phyloP scores from a whole-genome alignment of 1,140 invertebrate genomes.

The Procambarus virginalis region DNA sequence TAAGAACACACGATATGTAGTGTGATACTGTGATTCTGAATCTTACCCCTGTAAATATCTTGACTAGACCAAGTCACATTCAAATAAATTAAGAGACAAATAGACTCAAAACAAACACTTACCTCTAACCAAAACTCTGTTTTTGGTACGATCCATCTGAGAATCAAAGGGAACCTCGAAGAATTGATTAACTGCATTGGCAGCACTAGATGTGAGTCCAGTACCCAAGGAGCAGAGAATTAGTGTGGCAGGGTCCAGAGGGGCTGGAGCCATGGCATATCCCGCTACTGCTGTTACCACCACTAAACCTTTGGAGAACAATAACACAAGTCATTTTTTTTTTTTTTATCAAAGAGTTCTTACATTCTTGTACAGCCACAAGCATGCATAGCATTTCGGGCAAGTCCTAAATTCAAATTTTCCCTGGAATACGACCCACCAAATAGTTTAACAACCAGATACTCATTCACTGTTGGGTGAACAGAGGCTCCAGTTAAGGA shows the following conservation, averaged over 20 bases:
- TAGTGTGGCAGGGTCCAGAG: conserved; percentile 82
- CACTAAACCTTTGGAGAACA: conserved; percentile 85
- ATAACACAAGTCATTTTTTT: neutral
- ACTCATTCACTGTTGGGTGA: too few relatives aligned
- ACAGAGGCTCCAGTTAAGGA: too few relatives aligned
- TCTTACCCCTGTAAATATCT: too few relatives aligned
- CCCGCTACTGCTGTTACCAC: conserved; percentile 96
- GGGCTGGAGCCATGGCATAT: conserved; percentile 91
- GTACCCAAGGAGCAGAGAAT: conserved; percentile 88
- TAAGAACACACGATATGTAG: too few relatives aligned
- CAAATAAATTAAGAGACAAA: too few relatives aligned
- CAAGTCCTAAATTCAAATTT: too few relatives aligned
- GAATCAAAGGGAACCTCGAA: conserved; percentile 99
- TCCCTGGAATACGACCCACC: too few relatives aligned
- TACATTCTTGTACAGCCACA: neutral
- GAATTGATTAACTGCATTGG: conserved; percentile 97
- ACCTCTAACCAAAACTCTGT: conserved; percentile 92
- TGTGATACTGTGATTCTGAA: too few relatives aligned
- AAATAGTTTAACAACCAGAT: too few relatives aligned
- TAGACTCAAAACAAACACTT: neutral
- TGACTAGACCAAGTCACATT: too few relatives aligned
- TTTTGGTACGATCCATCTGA: conserved; percentile 99
- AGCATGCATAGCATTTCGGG: too few relatives aligned
- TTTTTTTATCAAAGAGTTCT: neutral
- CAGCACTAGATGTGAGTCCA: conserved; percentile 91